These are phyloP conservation scores for Epistrophe grossulariae DNA, from an alignment of 2,888 invertebrate genomes.

Conservation along the genomic window DNA sequence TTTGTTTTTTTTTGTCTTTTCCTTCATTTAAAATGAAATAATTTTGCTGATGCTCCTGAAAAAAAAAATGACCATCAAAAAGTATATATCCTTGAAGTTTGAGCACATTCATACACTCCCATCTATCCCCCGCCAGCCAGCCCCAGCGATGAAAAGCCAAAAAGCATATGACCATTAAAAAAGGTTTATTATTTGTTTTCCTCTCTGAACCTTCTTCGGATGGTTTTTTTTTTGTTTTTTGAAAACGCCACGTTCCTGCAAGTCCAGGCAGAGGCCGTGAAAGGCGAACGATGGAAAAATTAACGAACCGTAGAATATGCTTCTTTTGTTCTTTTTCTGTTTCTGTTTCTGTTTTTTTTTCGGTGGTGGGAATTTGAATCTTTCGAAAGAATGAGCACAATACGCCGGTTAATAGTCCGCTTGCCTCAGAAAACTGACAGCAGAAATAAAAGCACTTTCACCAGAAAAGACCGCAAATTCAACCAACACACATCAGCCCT, in stretches of 20 bases:
- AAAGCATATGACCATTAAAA: conserved; percentile 63
- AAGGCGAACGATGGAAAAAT: conserved; percentile 42
- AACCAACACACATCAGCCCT: conserved; percentile 44
- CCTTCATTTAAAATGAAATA: conserved; percentile 25
- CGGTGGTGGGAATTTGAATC: conserved; percentile 34
- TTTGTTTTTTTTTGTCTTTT: neutral
- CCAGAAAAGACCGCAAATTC: conserved; percentile 17
- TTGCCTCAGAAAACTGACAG: neutral
- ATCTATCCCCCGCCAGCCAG: neutral
- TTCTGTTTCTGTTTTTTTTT: conserved; percentile 8
- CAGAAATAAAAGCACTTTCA: conserved; percentile 12
- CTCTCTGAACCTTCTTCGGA: conserved; percentile 15
- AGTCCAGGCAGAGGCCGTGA: conserved; percentile 7
- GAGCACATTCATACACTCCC: neutral
- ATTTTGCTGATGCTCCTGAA: conserved; percentile 1
- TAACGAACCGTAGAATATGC: conserved; percentile 73
- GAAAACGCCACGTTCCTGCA: neutral
- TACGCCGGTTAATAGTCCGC: conserved; percentile 17
- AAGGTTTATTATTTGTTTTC: conserved; percentile 61
- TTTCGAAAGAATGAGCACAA: conserved; percentile 40
- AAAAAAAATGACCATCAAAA: conserved; percentile 15
- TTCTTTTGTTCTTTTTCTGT: conserved; percentile 62
- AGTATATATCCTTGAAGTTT: conserved; percentile 24
- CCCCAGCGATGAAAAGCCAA: conserved; percentile 25
- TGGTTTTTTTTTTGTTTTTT: neutral